phyloP scores from a whole-genome alignment of 2,797 vertebrate species.

The Chiloscyllium punctatum region DNA sequence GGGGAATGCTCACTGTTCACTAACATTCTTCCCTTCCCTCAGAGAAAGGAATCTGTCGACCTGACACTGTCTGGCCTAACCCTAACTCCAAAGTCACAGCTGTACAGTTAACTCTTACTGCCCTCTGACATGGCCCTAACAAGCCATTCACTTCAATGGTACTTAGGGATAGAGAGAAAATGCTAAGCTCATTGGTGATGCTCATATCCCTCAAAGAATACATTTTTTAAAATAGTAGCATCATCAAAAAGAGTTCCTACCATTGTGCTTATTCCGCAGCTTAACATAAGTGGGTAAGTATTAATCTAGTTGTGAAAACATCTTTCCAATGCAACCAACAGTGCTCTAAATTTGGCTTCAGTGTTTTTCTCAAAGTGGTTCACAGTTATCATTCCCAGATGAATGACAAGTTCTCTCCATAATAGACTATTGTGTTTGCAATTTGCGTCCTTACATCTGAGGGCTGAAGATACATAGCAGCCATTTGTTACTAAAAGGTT shows the following conservation, averaged over 20 bases:
- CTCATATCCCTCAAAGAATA: no score
- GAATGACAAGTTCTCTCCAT: neutral
- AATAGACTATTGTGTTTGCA: neutral
- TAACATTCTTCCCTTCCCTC: no score
- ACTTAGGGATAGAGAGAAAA: no score
- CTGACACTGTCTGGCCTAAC: no score
- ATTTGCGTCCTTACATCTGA: neutral
- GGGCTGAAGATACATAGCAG: neutral
- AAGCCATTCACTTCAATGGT: no score
- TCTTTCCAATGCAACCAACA: neutral
- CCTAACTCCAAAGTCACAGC: no score
- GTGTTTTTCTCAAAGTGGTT: neutral
- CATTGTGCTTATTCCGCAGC: neutral
- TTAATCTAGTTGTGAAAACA: neutral
- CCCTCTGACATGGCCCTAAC: no score
- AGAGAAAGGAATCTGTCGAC: no score
- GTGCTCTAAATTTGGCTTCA: neutral
- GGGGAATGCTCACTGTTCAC: no score
- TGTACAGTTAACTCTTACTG: no score
- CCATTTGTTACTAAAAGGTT: neutral
- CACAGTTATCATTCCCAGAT: neutral
- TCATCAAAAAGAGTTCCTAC: neutral
- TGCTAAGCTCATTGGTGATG: no score
- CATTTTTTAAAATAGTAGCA: neutral
- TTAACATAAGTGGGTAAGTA: neutral